These are phyloP conservation scores for Eueides isabella DNA, from an alignment of 1,140 invertebrate genomes.

Conservation along the genomic window DNA sequence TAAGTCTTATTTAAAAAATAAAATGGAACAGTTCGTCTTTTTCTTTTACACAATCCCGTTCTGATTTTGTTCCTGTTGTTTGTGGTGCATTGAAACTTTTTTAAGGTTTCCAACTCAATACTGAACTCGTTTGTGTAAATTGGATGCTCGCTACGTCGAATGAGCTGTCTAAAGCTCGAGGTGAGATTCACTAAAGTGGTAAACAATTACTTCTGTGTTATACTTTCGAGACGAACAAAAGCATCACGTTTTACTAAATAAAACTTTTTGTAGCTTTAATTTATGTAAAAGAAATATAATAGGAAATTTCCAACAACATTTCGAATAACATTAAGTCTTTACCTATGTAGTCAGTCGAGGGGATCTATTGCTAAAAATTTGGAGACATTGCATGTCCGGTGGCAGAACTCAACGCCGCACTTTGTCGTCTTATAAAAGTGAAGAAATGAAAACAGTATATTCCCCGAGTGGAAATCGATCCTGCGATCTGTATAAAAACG, in stretches of 20 bases:
- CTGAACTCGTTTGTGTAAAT: slow-evolving; percentile 25
- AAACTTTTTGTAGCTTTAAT: background rate
- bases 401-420: too few relatives aligned
- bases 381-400: too few relatives aligned
- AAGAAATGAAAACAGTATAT: too few relatives aligned
- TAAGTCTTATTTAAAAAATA: too few relatives aligned
- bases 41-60: slow-evolving; percentile 3
- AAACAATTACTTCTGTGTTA: background rate
- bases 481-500: too few relatives aligned
- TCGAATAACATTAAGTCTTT: too few relatives aligned
- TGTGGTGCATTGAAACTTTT: slow-evolving; percentile 21
- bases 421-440: too few relatives aligned
- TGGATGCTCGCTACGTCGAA: slow-evolving; percentile 19
- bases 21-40: slow-evolving; percentile 3
- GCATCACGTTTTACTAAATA: background rate
- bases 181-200: background rate
- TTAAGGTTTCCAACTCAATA: slow-evolving; percentile 25
- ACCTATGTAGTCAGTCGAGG: too few relatives aligned
- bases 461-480: too few relatives aligned
- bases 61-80: slow-evolving; percentile 1
- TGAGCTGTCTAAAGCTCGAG: background rate
- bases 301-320: too few relatives aligned
- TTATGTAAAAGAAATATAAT: too few relatives aligned
- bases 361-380: too few relatives aligned
- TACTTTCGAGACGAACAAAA: background rate